Conservation (phyloP, 2,113 vertebrate genomes). For the Thermophis baileyi region DNA sequence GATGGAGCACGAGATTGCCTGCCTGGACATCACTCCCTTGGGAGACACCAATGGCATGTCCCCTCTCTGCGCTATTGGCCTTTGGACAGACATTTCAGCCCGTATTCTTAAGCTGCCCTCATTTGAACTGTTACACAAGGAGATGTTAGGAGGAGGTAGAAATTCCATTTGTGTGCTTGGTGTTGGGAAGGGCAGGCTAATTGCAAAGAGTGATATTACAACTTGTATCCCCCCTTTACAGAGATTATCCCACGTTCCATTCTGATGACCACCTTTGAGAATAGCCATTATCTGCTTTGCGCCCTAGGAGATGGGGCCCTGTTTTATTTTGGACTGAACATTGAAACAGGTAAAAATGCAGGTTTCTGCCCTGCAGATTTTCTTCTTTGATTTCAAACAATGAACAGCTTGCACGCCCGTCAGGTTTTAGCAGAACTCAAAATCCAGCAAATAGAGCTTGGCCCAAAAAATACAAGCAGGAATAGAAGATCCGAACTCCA, state of each 20-base stretch:
- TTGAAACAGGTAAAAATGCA: conserved; percentile 79
- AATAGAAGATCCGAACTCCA: not conserved
- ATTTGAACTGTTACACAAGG: conserved; percentile 93
- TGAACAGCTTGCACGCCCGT: not conserved
- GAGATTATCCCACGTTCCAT: conserved; percentile 98
- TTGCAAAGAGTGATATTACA: fast-evolving
- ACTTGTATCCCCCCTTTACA: conserved; percentile 47
- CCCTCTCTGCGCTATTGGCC: conserved; percentile 91
- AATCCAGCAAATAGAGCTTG: not conserved
- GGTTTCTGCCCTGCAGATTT: fast-evolving
- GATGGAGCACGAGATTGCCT: conserved; percentile 98
- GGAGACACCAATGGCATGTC: conserved; percentile 84
- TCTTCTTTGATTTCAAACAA: not conserved
- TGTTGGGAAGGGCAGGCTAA: fast-evolving
- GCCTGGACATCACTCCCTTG: conserved; percentile 94
- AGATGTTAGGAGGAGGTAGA: conserved; percentile 98
- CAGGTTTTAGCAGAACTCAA: not conserved
- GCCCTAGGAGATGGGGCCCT: conserved; percentile 96
- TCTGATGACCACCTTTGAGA: conserved; percentile 98
- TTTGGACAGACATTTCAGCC: conserved; percentile 98
- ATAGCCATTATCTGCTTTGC: conserved; percentile 94
- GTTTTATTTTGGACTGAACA: conserved; percentile 95
- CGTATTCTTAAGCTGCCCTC: conserved; percentile 92
- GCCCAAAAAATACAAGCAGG: not conserved
- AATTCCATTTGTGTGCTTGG: not conserved